phyloP scores from a whole-genome alignment of 37 sponge, comb jelly and placozoan genomes.

The Mnemiopsis leidyi region DNA sequence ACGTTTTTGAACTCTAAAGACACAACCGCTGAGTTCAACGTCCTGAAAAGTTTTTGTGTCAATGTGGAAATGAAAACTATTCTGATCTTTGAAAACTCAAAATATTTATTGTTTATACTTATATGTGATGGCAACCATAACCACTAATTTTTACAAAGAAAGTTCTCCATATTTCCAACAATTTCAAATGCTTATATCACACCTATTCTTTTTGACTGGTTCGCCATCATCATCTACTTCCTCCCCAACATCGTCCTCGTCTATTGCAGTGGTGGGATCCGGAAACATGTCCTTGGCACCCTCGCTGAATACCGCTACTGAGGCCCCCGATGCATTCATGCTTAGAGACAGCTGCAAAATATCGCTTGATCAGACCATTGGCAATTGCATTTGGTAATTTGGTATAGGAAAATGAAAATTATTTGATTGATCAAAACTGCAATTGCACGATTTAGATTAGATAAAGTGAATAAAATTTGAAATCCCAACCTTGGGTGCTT shows the following conservation, averaged over 20 bases:
- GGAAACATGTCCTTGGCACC: constrained; percentile 17
- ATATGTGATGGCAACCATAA: no score
- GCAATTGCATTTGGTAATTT: no score
- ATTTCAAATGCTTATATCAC: no score
- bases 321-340: neutral
- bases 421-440: no score
- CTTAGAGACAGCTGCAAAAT: neutral
- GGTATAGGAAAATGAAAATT: neutral
- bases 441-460: no score
- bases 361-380: no score
- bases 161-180: no score
- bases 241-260: neutral
- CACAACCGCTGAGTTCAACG: neutral
- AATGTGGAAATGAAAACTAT: neutral
- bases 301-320: constrained; percentile 23
- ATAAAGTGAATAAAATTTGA: neutral
- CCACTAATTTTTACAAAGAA: no score
- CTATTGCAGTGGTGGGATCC: neutral
- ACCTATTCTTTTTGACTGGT: neutral
- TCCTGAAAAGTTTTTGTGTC: neutral
- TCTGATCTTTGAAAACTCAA: neutral
- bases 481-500: neutral
- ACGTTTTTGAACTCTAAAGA: constrained; percentile 16
- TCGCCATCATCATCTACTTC: neutral
- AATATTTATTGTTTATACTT: no score